phyloP scores from a whole-genome alignment of 1,140 invertebrate genomes.

The Eulimnadia texana region DNA sequence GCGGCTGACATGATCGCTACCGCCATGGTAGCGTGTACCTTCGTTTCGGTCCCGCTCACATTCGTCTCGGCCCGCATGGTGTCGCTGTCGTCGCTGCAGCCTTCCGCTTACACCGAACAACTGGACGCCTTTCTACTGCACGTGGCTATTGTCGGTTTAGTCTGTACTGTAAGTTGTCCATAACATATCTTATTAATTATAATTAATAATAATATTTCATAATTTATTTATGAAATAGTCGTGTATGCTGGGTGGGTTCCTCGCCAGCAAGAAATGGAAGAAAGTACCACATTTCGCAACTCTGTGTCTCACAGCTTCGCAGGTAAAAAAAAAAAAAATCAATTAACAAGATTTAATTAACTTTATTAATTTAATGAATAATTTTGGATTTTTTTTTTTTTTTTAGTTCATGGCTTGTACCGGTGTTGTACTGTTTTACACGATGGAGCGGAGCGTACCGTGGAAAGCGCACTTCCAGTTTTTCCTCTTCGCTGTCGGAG shows the following conservation, averaged over 20 bases:
- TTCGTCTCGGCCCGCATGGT: slow-evolving; percentile 89
- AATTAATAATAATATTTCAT: slow-evolving; percentile 12
- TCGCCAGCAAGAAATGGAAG: slow-evolving; percentile 56
- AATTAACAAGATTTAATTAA: too few species aligned
- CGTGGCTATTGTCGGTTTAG: slow-evolving; percentile 56
- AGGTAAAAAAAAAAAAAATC: slow-evolving; percentile 50
- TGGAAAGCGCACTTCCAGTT: slow-evolving; percentile 53
- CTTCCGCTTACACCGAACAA: slow-evolving; percentile 51
- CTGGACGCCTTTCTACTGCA: slow-evolving; percentile 67
- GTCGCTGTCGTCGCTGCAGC: slow-evolving; percentile 47
- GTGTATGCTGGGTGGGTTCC: slow-evolving; percentile 62
- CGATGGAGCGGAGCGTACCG: slow-evolving; percentile 30
- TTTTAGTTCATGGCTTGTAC: slow-evolving; percentile 46
- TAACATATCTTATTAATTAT: slow-evolving; percentile 7
- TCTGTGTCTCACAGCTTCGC: slow-evolving; percentile 56
- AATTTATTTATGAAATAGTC: slow-evolving; percentile 28
- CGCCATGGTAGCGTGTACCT: slow-evolving; percentile 84
- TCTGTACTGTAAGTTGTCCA: slow-evolving; percentile 43
- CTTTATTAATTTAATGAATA: slow-evolving; percentile 19
- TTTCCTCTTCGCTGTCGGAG: slow-evolving; percentile 50
- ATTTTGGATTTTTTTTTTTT: slow-evolving; percentile 19
- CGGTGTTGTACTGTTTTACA: slow-evolving; percentile 52
- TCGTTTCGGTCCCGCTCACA: slow-evolving; percentile 84
- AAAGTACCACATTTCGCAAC: slow-evolving; percentile 70
- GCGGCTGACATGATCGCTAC: slow-evolving; percentile 79